phyloP scores from a whole-genome alignment of 2,113 vertebrate genomes.

The Stomatorhinus ivindoensis region DNA sequence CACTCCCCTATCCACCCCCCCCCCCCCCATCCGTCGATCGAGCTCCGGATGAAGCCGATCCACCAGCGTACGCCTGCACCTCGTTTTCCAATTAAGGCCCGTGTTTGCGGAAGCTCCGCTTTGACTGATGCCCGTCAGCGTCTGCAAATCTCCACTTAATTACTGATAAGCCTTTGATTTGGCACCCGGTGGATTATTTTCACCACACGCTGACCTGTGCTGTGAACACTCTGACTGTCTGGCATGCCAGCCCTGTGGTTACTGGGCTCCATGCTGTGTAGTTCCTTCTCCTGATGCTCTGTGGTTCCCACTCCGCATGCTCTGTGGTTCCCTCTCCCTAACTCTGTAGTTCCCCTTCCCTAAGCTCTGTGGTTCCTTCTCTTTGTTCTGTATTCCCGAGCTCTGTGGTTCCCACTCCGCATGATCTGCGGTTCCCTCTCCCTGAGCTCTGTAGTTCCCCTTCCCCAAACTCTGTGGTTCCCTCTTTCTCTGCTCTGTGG shows the following conservation, averaged over 20 bases:
- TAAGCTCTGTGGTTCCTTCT: not conserved
- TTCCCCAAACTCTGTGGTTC: too few species aligned
- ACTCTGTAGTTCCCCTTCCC: too few species aligned
- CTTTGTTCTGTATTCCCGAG: too few species aligned
- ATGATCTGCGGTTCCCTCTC: too few species aligned
- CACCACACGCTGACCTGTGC: not conserved
- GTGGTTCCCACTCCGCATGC: too few species aligned
- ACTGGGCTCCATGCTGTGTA: too few species aligned
- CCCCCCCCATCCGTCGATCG: not conserved
- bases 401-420: not conserved
- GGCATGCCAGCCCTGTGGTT: not conserved
- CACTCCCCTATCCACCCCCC: too few species aligned
- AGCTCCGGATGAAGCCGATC: not conserved
- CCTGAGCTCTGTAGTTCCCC: too few species aligned
- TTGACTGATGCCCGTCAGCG: not conserved
- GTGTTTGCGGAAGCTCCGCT: not conserved
- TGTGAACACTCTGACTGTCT: not conserved
- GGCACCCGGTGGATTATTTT: constrained; percentile 4
- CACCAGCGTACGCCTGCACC: not conserved
- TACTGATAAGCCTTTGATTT: constrained; percentile 6
- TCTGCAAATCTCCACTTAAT: constrained; percentile 1
- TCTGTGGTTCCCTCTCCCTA: too few species aligned
- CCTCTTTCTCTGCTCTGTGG: too few species aligned
- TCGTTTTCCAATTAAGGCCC: not conserved
- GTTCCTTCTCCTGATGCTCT: too few species aligned